Evolutionary conservation across 2,797 vertebrate genomes (phyloP).

Genomic region (Benthosema pterotum): DNA sequence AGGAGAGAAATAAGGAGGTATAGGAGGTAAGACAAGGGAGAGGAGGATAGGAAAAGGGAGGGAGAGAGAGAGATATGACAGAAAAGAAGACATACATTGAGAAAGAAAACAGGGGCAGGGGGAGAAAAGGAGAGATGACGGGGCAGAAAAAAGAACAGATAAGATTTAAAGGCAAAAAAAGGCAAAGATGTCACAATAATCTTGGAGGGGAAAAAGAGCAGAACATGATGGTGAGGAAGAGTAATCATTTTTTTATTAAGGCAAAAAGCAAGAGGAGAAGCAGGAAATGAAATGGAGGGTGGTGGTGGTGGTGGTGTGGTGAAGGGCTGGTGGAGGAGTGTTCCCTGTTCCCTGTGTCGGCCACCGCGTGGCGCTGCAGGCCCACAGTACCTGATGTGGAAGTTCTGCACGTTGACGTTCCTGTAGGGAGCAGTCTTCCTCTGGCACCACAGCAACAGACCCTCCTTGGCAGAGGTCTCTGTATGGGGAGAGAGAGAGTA

Average conservation of each 20-base stretch:
- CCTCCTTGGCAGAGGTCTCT: slow-evolving; percentile 92
- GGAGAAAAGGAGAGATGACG: not conserved
- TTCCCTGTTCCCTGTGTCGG: not conserved
- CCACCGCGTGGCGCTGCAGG: slow-evolving; percentile 7
- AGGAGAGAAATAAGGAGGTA: not conserved
- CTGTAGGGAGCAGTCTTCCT: slow-evolving; percentile 92
- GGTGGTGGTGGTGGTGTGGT: too few species aligned
- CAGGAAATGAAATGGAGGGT: not conserved
- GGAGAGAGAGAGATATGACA: not conserved
- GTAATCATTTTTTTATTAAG: not conserved
- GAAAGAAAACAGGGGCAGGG: not conserved
- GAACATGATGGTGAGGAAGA: not conserved
- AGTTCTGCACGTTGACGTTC: slow-evolving; percentile 93
- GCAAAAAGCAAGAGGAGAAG: not conserved
- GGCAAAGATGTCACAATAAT: not conserved
- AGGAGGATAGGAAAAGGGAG: not conserved
- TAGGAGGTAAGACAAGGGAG: too few species aligned
- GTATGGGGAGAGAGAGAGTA: slow-evolving; percentile 19
- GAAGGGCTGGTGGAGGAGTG: too few species aligned
- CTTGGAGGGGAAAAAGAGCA: too few species aligned
- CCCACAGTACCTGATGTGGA: slow-evolving; percentile 91
- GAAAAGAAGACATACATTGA: too few species aligned
- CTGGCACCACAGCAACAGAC: slow-evolving; percentile 90
- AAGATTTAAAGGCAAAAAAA: not conserved
- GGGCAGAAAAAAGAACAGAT: not conserved